A percentile compares a stretch with the other conserved stretches of the same genome.
phyloP scores from a whole-genome alignment of 2,797 vertebrate species.

The Acanthornis magna region DNA sequence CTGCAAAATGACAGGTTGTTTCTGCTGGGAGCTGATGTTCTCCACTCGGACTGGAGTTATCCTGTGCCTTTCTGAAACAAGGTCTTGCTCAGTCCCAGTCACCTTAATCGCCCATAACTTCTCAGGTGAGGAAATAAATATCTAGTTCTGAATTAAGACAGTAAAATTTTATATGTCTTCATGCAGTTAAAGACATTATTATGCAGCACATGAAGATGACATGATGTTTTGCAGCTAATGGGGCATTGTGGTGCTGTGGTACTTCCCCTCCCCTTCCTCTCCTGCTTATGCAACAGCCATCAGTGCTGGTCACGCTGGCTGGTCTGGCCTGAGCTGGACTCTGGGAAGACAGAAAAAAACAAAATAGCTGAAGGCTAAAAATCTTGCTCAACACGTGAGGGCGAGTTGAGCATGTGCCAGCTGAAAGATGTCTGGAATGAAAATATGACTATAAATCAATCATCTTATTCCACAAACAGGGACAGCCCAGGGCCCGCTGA shows the following conservation, averaged over 20 bases:
- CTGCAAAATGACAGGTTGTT: background rate
- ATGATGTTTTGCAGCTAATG: background rate
- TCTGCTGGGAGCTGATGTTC: background rate
- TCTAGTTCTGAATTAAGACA: background rate
- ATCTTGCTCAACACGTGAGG: background rate
- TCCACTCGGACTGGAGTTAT: background rate
- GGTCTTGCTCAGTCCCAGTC: background rate
- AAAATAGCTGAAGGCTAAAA: background rate
- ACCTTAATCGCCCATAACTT: accelerated
- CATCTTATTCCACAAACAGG: background rate
- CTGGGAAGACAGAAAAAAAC: background rate
- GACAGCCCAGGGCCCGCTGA: background rate
- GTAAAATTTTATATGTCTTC: background rate
- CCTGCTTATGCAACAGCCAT: background rate
- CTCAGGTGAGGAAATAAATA: background rate
- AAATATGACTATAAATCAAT: background rate
- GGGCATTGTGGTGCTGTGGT: accelerated
- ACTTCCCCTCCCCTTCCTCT: background rate
- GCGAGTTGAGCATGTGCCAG: background rate
- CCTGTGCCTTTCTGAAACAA: background rate
- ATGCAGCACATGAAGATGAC: background rate
- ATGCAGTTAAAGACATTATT: background rate
- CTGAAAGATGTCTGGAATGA: accelerated
- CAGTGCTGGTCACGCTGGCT: background rate
- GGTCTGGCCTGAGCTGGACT: background rate